Conservation (phyloP, 2,797 vertebrate genomes). For the Peromyscus melanophrys region DNA sequence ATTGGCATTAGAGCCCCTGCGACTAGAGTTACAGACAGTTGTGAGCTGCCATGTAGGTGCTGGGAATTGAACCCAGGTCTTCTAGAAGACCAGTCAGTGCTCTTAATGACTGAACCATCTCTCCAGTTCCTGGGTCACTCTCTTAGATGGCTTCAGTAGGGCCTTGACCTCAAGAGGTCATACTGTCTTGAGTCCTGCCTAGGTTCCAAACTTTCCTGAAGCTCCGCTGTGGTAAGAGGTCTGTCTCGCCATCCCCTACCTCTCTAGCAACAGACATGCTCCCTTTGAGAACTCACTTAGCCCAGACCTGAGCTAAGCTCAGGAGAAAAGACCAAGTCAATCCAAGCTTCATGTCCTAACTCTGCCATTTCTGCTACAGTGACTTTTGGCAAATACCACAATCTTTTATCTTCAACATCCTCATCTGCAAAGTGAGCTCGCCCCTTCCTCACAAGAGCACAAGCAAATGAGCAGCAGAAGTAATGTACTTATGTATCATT, state of each 20-base stretch:
- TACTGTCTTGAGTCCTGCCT: neutral
- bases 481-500: fast-evolving
- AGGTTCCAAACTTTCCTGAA: neutral
- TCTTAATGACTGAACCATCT: neutral
- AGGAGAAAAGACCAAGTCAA: neutral
- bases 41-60: neutral
- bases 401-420: neutral
- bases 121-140: neutral
- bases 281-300: fast-evolving
- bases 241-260: too few species aligned
- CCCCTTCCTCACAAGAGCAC: neutral
- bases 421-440: neutral
- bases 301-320: too few species aligned
- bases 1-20: neutral
- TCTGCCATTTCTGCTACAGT: neutral
- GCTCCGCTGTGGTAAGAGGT: too few species aligned
- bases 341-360: neutral
- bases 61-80: neutral
- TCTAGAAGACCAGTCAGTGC: neutral
- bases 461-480: fast-evolving
- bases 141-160: neutral
- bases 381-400: neutral
- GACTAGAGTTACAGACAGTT: neutral
- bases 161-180: neutral
- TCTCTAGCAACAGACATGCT: neutral